phyloP scores from a whole-genome alignment of 2,113 vertebrate species.

The Nycticryphes semicollaris region DNA sequence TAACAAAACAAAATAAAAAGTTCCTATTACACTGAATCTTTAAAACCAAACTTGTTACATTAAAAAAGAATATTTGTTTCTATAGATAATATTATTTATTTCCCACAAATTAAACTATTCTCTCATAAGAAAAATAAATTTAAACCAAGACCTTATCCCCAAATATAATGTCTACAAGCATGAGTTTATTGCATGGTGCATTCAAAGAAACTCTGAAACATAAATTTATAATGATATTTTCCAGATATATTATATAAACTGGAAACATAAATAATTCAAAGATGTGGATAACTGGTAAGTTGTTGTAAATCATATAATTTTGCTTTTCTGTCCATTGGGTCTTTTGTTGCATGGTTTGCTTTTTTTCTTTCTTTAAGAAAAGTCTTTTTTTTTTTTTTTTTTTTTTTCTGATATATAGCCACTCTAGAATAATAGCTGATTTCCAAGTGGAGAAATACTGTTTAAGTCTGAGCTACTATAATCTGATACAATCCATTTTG shows the following conservation, averaged over 20 bases:
- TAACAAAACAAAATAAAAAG: background rate
- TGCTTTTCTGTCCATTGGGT: background rate
- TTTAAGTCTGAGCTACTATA: background rate
- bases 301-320: background rate
- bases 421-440: background rate
- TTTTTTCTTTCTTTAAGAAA: too few species aligned
- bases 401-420: background rate
- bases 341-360: background rate
- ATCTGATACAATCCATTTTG: background rate
- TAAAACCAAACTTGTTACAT: background rate
- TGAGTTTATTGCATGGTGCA: background rate
- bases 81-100: background rate
- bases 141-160: background rate
- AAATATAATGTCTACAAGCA: background rate
- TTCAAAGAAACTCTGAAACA: background rate
- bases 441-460: background rate
- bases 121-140: background rate
- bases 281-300: background rate
- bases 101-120: background rate
- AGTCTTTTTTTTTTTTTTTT: too few species aligned
- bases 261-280: background rate
- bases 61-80: background rate
- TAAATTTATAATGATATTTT: background rate
- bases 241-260: background rate
- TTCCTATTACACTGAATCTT: fast-evolving